Evolutionary conservation across 2,113 vertebrate genomes (phyloP).

Genomic region (Rhynchomys soricoides): DNA sequence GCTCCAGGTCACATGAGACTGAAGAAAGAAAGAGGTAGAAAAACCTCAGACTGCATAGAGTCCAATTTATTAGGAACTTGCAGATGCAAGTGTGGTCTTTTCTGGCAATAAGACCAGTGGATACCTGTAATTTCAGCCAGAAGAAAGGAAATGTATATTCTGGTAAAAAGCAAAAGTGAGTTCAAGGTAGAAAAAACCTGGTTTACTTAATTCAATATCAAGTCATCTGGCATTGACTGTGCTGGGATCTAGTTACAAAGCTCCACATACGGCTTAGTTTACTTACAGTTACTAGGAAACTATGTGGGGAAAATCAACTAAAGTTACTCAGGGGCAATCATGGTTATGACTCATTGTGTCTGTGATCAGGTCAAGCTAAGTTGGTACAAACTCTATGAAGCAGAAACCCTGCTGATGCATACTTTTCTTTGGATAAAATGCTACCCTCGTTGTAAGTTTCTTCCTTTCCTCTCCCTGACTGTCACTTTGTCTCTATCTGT

Average conservation of each 20-base stretch:
- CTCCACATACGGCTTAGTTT: neutral
- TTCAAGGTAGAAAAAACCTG: neutral
- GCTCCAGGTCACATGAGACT: neutral
- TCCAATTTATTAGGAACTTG: neutral
- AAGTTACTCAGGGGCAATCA: neutral
- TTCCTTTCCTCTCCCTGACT: neutral
- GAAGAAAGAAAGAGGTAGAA: neutral
- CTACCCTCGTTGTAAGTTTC: neutral
- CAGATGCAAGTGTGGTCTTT: neutral
- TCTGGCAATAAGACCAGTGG: neutral
- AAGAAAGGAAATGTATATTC: neutral
- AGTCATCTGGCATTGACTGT: neutral
- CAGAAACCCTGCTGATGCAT: neutral
- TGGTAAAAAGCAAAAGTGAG: neutral
- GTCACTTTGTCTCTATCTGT: neutral
- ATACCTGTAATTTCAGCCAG: neutral
- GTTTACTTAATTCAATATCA: neutral
- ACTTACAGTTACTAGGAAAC: neutral
- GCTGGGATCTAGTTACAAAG: too few relatives aligned
- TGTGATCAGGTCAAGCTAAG: neutral
- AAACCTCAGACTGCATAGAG: neutral
- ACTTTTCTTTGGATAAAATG: neutral
- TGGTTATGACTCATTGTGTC: neutral
- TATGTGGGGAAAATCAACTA: neutral
- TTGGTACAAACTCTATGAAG: neutral